Evolutionary conservation across 1,140 invertebrate species (phyloP).

Genomic region (Bombus waltoni): DNA sequence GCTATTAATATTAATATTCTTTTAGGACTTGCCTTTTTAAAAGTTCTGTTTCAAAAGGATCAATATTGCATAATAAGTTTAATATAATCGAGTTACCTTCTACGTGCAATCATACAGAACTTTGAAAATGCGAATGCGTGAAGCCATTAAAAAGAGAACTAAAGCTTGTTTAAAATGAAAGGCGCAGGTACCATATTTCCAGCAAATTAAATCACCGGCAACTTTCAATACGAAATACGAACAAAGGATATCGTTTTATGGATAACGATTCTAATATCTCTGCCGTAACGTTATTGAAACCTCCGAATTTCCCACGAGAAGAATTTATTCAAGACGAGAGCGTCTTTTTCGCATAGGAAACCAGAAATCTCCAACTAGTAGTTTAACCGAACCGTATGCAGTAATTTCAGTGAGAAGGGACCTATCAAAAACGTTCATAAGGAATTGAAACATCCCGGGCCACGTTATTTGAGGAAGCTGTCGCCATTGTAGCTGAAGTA

Average conservation of each 20-base stretch:
- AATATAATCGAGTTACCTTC: not conserved
- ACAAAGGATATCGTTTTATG: not conserved
- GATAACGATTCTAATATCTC: not conserved
- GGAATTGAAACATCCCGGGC: not conserved
- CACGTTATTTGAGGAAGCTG: not conserved
- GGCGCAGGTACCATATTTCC: not conserved
- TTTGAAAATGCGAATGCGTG: not conserved
- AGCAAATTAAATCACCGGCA: not conserved
- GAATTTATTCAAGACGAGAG: not conserved
- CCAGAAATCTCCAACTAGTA: not conserved
- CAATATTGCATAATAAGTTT: not conserved
- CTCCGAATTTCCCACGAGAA: not conserved
- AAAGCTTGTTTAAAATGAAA: not conserved
- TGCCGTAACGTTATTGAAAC: no score
- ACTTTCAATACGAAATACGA: not conserved
- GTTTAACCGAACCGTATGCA: not conserved
- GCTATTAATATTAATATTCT: not conserved
- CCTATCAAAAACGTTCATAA: not conserved
- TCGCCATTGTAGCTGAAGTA: not conserved
- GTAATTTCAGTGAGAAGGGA: not conserved
- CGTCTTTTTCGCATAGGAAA: not conserved
- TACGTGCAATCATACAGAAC: not conserved
- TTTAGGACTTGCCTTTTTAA: not conserved
- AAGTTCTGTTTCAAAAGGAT: not conserved
- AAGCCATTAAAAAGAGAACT: not conserved